Conservation (phyloP, 2,797 vertebrate genomes). For the Enteromius radiatus region DNA sequence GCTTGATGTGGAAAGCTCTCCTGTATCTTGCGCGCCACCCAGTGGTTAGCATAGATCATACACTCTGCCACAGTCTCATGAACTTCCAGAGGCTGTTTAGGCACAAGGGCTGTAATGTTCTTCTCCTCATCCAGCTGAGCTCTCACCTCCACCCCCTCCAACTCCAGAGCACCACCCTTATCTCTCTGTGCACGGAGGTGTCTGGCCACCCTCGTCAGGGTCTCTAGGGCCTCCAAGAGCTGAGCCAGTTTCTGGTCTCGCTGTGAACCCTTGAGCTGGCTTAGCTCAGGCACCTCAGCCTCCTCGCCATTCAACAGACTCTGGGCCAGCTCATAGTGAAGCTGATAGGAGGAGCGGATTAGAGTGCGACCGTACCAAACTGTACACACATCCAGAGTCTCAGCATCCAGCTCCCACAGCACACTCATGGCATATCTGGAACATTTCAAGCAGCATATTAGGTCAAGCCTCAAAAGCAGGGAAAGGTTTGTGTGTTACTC, state of each 20-base stretch:
- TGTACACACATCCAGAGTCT: constrained; percentile 73
- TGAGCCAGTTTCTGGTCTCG: constrained; percentile 70
- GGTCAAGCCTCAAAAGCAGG: background rate
- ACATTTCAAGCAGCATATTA: background rate
- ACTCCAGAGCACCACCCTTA: constrained; percentile 87
- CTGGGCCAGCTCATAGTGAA: constrained; percentile 92
- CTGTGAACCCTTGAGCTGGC: constrained; percentile 64
- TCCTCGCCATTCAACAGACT: constrained; percentile 83
- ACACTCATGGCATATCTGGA: constrained; percentile 92
- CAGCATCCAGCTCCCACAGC: constrained; percentile 87
- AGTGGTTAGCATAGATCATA: constrained; percentile 98
- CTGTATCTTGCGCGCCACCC: constrained; percentile 93
- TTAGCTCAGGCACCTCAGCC: constrained; percentile 81
- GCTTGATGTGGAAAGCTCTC: constrained; percentile 88
- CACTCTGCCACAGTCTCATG: constrained; percentile 95
- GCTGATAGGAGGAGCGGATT: constrained; percentile 91
- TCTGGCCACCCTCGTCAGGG: constrained; percentile 83
- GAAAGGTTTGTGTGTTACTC: constrained; percentile 46
- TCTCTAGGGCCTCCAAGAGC: constrained; percentile 82
- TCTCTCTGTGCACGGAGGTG: constrained; percentile 83
- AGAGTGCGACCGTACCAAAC: constrained; percentile 86
- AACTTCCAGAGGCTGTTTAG: constrained; percentile 91
- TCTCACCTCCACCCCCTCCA: constrained; percentile 91
- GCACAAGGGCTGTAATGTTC: constrained; percentile 90
- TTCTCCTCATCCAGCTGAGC: constrained; percentile 88